phyloP scores from a whole-genome alignment of 1,140 invertebrate species.

The Tetramorium parvispinum region DNA sequence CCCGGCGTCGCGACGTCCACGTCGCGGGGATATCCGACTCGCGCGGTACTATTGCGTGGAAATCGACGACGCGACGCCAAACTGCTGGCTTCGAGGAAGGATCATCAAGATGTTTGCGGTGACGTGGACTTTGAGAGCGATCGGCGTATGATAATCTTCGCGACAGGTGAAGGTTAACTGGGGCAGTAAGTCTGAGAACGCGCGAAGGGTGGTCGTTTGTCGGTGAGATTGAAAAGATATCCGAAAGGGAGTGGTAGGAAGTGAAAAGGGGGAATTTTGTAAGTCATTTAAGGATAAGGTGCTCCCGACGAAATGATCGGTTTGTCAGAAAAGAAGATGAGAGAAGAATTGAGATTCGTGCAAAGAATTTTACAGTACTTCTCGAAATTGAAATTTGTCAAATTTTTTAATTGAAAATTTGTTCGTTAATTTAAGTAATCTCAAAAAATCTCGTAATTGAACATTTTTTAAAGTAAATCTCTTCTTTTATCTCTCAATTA shows the following conservation, averaged over 20 bases:
- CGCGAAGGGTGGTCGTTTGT: not conserved
- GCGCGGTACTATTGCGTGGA: not conserved
- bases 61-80: not conserved
- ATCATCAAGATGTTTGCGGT: not conserved
- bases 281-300: not conserved
- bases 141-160: not conserved
- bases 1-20: not conserved
- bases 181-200: not conserved
- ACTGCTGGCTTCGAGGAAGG: not conserved
- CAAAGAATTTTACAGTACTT: not conserved
- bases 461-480: not conserved
- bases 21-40: not conserved
- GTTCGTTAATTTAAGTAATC: not conserved
- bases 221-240: not conserved
- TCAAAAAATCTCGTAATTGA: not conserved
- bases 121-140: not conserved
- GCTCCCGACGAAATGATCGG: not conserved
- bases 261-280: slow-evolving; percentile 2
- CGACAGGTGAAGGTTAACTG: not conserved
- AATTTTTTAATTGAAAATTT: slow-evolving; percentile 16
- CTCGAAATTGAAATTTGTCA: not conserved
- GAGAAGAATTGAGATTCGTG: slow-evolving; percentile 5
- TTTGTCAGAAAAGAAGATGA: not conserved
- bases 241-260: slow-evolving; percentile 21
- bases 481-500: not conserved